Base-by-base conservation (phyloP, 1,140 invertebrate genomes). In the Trachelipus rathkii region DNA sequence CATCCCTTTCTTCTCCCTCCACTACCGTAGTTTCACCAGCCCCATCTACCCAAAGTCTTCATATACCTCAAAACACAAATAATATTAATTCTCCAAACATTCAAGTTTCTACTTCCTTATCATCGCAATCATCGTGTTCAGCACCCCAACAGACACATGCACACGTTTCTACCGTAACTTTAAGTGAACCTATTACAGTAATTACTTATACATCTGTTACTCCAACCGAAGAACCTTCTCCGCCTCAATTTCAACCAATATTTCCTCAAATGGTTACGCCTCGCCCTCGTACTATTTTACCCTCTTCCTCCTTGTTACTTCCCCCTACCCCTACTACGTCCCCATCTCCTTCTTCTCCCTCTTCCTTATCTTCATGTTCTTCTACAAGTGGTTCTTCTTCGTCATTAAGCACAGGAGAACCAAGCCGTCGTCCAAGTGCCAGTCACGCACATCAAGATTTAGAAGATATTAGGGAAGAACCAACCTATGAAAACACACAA, bases 401-500 rank as follows among this genome's bases (percentile, higher is more conserved):
- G 9, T 50, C 67, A 6, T 33, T 24, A n/a, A 67, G 60, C 13
- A 53, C 73, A 8, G 73, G 73, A 10, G 73, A 74, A 44, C 24
- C 23, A 11, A 74, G 67, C n/a, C 73, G 73, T n/a, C 73, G 73
- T 15, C 46, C 53, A 43, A 74, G 73, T 23, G 50, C 60, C 44
- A 67, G 46, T 43, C 50, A 60, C 8, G 50, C 50, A 13, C 50
- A 60, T 19, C 73, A 66, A 24, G 73, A 74, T 74, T 23, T 74
- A 15, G 73, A 53, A 11, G 73, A 74, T 23, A 74, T 74, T 44
- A 53, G 73, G 10, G 73, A 74, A 43, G 73, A 74, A 23, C 73
- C 73, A 43, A 87, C 86, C 78, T 89, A 89, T 79, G 88, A 88
- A 75, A 89, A 89, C 79, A 88, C 88, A 8, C 86, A 87, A 60